Conservation (phyloP, 2,797 vertebrate genomes). For the Myotis myotis region DNA sequence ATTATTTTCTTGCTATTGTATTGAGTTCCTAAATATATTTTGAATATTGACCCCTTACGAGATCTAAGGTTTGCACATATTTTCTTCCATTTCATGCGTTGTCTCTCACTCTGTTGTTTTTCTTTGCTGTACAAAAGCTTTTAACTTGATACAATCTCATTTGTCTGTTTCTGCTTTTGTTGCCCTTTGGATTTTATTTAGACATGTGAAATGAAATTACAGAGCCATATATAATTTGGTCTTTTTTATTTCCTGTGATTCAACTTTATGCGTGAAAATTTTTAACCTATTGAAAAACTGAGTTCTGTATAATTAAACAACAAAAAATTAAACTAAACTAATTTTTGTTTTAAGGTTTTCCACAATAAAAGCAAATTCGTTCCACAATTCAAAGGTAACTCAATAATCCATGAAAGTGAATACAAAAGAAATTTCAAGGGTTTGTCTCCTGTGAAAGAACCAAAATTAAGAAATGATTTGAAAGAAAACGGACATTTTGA, state of each 20-base stretch:
- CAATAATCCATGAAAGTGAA: conserved; percentile 83
- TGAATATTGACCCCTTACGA: background rate
- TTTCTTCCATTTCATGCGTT: background rate
- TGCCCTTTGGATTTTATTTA: conserved; percentile 45
- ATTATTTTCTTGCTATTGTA: background rate
- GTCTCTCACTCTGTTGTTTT: background rate
- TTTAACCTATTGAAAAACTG: conserved; percentile 21
- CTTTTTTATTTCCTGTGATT: conserved; percentile 35
- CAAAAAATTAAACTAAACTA: conserved; percentile 57
- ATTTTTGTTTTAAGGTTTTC: conserved; percentile 83
- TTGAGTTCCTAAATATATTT: background rate
- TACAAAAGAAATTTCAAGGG: conserved; percentile 85
- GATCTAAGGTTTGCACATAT: background rate
- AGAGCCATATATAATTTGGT: background rate
- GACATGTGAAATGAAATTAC: conserved; percentile 42
- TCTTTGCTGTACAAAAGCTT: background rate
- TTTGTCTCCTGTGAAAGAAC: conserved; percentile 80
- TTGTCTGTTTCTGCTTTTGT: conserved; percentile 26
- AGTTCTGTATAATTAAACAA: conserved; percentile 62
- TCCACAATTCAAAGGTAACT: conserved; percentile 81
- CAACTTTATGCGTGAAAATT: background rate
- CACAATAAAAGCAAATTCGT: conserved; percentile 81
- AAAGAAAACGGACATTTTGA: conserved; percentile 80
- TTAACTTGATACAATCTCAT: background rate
- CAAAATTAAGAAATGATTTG: conserved; percentile 78